Percentiles rank a stretch among this genome's conserved stretches.
Conservation (phyloP, 2,797 vertebrate species). For the Tympanoctomys barrerae region DNA sequence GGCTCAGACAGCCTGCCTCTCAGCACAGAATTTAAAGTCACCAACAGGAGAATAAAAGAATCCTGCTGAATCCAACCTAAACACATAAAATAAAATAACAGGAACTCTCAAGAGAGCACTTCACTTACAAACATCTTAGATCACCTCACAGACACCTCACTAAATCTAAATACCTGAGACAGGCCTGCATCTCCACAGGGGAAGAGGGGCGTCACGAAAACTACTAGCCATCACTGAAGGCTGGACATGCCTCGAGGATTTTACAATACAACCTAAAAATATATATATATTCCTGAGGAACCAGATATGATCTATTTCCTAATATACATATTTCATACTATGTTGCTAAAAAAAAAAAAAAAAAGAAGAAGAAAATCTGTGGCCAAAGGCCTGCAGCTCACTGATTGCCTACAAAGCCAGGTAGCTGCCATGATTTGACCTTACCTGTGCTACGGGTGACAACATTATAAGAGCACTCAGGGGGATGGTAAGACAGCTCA, state of each 20-base stretch:
- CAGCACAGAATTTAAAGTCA: conserved; percentile 54
- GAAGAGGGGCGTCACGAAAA: background rate
- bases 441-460: background rate
- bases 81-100: conserved; percentile 51
- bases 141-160: conserved; percentile 51
- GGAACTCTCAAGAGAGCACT: conserved; percentile 41
- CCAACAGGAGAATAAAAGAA: conserved; percentile 65
- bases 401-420: background rate
- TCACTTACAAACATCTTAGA: conserved; percentile 60
- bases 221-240: background rate
- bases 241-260: background rate
- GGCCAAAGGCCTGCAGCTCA: background rate
- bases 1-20: conserved; percentile 48
- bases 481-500: too few relatives aligned
- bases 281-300: background rate
- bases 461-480: background rate
- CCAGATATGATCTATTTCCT: background rate
- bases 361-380: conserved; percentile 18
- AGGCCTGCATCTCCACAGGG: background rate
- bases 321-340: background rate
- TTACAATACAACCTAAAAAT: conserved; percentile 8
- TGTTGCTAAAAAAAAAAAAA: background rate
- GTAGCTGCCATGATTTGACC: background rate
- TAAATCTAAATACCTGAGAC: conserved; percentile 58
- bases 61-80: conserved; percentile 66